phyloP scores from a whole-genome alignment of 2,797 vertebrate species.

The Amblyopsis hoosieri region DNA sequence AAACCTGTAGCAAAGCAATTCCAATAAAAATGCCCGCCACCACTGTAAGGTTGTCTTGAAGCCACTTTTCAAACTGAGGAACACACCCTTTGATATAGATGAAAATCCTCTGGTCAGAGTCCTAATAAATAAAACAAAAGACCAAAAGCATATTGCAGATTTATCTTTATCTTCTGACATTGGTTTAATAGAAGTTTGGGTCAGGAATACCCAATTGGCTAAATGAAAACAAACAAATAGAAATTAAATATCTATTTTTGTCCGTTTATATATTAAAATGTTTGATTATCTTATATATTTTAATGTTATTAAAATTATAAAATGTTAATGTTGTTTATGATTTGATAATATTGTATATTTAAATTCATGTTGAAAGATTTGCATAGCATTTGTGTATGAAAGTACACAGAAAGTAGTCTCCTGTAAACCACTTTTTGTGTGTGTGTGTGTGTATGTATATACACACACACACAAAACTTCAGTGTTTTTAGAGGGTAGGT shows the following conservation, averaged over 20 bases:
- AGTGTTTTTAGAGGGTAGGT: constrained; percentile 22
- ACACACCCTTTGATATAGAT: constrained; percentile 98
- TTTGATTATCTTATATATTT: too few relatives aligned
- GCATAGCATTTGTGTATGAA: not conserved
- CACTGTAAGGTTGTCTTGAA: constrained; percentile 98
- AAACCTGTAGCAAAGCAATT: constrained; percentile 94
- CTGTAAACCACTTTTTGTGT: not conserved
- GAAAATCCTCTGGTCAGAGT: constrained; percentile 92
- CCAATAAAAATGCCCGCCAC: constrained; percentile 98
- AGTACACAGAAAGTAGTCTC: not conserved
- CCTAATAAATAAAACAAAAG: constrained; percentile 69
- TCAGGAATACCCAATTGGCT: too few relatives aligned
- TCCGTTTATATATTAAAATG: too few relatives aligned
- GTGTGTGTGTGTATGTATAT: not conserved
- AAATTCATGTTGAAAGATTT: too few relatives aligned
- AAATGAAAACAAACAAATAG: too few relatives aligned
- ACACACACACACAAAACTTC: too few relatives aligned
- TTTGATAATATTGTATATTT: too few relatives aligned
- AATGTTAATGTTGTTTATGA: too few relatives aligned
- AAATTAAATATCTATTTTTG: too few relatives aligned
- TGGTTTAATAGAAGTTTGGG: too few relatives aligned
- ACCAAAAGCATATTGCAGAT: not conserved
- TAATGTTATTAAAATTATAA: too few relatives aligned
- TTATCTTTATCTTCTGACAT: constrained; percentile 7
- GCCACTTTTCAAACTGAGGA: constrained; percentile 98